Conservation (phyloP, 2,888 invertebrate species). For the Calameuta pallipes region DNA sequence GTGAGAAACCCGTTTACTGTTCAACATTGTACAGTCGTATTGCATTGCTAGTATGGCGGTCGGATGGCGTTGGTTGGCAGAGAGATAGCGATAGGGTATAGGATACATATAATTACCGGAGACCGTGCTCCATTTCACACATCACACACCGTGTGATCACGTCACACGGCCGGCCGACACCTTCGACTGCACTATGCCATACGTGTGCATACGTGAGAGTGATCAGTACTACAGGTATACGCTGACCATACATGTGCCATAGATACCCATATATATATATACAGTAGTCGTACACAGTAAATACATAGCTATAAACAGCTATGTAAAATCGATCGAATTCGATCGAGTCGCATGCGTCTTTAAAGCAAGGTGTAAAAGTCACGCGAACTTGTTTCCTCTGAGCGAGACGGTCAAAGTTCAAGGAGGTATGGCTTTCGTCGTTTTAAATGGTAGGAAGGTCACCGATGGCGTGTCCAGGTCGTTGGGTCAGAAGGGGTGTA, state of each 20-base stretch:
- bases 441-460: background rate
- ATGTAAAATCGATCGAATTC: background rate
- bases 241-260: background rate
- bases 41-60: slow-evolving; percentile 43
- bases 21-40: slow-evolving; percentile 26
- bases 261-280: background rate
- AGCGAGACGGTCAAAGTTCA: background rate
- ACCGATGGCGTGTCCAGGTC: background rate
- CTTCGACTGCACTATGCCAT: slow-evolving; percentile 36
- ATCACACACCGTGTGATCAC: slow-evolving; percentile 59
- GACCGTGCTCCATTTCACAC: slow-evolving; percentile 61
- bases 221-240: background rate
- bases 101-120: slow-evolving; percentile 62
- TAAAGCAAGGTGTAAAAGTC: background rate
- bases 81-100: slow-evolving; percentile 50
- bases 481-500: too few relatives aligned
- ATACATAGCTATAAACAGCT: background rate
- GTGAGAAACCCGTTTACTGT: slow-evolving; percentile 36
- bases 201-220: background rate
- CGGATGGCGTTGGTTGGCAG: slow-evolving; percentile 30
- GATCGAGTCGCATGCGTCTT: background rate
- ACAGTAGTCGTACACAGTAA: background rate
- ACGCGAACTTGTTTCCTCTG: background rate
- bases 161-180: slow-evolving; percentile 59
- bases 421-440: background rate